Conservation (phyloP, 2,888 invertebrate genomes). For the Caenorhabditis uteleia region DNA sequence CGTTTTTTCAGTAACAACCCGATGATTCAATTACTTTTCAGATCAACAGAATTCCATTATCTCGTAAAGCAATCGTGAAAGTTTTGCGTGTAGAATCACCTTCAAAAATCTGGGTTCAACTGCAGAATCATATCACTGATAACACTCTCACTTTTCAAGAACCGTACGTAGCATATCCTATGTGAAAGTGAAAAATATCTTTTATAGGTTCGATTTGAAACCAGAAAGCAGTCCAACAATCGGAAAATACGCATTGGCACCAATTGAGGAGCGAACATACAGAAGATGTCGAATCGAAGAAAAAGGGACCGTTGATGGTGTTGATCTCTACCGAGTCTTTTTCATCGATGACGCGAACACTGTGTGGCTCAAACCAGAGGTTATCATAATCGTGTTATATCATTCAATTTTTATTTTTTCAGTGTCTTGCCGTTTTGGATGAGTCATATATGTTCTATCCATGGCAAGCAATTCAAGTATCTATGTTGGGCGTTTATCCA, state of each 20-base stretch:
- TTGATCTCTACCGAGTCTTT: constrained; percentile 24
- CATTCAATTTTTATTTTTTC: background rate
- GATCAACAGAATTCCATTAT: constrained; percentile 40
- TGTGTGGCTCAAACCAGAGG: constrained; percentile 20
- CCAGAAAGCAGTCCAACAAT: constrained; percentile 3
- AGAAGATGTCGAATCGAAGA: constrained; percentile 35
- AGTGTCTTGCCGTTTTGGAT: constrained; percentile 24
- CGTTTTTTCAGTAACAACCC: background rate
- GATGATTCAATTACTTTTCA: constrained; percentile 8
- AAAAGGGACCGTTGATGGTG: too few species aligned
- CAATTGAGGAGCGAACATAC: constrained; percentile 29
- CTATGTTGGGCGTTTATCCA: constrained; percentile 25
- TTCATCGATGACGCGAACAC: constrained; percentile 44
- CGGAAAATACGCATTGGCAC: constrained; percentile 40
- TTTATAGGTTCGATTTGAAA: constrained; percentile 29
- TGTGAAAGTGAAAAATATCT: background rate
- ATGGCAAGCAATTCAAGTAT: constrained; percentile 48
- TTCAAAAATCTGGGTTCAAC: constrained; percentile 45
- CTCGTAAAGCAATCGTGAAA: constrained; percentile 28
- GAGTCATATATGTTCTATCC: constrained; percentile 36
- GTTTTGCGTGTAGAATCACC: constrained; percentile 40
- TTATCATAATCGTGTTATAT: constrained; percentile 1
- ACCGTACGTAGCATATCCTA: constrained; percentile 26
- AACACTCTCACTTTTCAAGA: constrained; percentile 31
- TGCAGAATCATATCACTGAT: constrained; percentile 47